These are phyloP conservation scores for Periophthalmus modestus DNA, from an alignment of 2,113 vertebrate species.

Conservation along the genomic window DNA sequence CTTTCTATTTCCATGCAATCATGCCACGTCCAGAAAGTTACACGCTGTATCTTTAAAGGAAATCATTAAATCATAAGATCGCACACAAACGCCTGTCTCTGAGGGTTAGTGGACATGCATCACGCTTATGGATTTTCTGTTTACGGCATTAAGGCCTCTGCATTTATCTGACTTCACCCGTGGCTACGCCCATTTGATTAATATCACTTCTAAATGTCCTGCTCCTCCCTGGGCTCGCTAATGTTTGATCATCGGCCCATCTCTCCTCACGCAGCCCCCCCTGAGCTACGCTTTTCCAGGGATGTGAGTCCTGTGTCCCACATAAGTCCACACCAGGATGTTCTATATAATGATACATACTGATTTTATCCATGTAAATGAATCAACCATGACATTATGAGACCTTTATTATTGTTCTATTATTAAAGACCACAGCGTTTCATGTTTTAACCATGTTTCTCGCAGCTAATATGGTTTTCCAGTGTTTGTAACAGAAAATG, in stretches of 20 bases:
- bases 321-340: neutral
- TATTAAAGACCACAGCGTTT: neutral
- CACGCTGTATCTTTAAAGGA: too few relatives aligned
- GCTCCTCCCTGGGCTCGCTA: neutral
- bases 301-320: neutral
- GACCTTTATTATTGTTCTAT: neutral
- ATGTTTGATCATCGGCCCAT: neutral
- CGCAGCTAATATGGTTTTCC: neutral
- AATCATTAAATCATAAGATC: too few relatives aligned
- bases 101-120: neutral
- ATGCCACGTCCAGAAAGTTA: too few relatives aligned
- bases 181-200: conserved; percentile 5
- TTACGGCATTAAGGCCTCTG: conserved; percentile 1
- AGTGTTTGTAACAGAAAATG: too few relatives aligned
- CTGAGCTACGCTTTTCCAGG: neutral
- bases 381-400: neutral
- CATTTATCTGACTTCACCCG: neutral
- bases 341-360: neutral
- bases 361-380: neutral
- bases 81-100: neutral
- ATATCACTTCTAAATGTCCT: conserved; percentile 10
- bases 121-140: neutral
- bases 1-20: too few relatives aligned
- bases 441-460: neutral
- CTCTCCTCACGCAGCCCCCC: neutral